Base-by-base conservation (phyloP, 2,113 vertebrate genomes). In the Cyprinodon variegatus region DNA sequence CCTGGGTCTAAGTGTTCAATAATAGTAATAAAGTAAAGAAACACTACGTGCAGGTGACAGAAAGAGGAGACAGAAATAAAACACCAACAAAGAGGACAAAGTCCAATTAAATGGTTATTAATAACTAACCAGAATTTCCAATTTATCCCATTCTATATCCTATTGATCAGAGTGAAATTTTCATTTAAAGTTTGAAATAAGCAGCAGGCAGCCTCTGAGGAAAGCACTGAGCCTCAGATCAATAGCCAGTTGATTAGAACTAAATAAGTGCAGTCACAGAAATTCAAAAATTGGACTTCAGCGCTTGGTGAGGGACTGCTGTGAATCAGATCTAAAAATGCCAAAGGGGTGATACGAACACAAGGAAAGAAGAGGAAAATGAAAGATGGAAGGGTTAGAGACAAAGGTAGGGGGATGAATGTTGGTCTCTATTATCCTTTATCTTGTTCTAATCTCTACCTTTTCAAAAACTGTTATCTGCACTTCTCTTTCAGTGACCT, bases 211-310 rank as follows among this genome's bases (percentile, higher is more conserved):
- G 85, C 83, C 92, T 78, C 85, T 57, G 89, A 92, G 91, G 92
- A 90, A 92, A 90, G 78, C 83, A 81, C 83, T 1, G 1, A 86
- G 91, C 87, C 84, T 87, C 89, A 93, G 94, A 97, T 94, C 94
- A 95, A 95, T 93, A 93, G 86, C 89, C 79, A 90, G 85, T 91
- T 92, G 93, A 96, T 96, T 94, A 90, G 94, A 95, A 93, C 94
- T 92, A 94, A 95, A 94, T 78, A 88, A 92, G 84, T 81, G 91
- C 92, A 94, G 93, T 85, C 71, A 91, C 94, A 93, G 87, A 91
- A 94, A 87, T 88, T 90, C 86, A 89, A 86, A 90, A 89, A 91
- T 87, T 3, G 89, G 88, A 86, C 83, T 84, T 83, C 50, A 57
- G 20, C 69, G 72, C 78, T 67, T 43, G 74, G 68, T 29, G 63